A percentile compares a stretch with the other conserved stretches of the same genome.
These are phyloP conservation scores for Silurus lanzhouensis DNA, from an alignment of 2,797 vertebrate genomes.

Conservation along the genomic window DNA sequence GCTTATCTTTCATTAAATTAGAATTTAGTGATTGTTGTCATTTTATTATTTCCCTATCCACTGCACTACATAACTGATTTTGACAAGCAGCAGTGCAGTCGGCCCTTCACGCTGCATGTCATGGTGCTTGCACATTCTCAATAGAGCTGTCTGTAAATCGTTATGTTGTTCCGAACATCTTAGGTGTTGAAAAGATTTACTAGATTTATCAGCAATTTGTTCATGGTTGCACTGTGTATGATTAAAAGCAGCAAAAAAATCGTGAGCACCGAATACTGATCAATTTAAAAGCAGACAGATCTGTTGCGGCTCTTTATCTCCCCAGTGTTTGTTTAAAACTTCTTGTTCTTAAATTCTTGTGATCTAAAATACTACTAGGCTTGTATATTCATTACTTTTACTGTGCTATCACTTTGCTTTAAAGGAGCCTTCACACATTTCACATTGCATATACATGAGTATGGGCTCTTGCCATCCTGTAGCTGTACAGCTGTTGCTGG, in stretches of 20 bases:
- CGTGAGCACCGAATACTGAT: background rate
- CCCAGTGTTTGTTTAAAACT: background rate
- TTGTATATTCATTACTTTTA: background rate
- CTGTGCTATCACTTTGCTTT: background rate
- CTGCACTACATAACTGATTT: background rate
- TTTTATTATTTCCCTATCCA: background rate
- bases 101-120: background rate
- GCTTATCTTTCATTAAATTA: background rate
- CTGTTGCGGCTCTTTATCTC: background rate
- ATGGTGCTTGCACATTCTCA: background rate
- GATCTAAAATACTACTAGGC: no score
- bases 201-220: background rate
- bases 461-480: background rate
- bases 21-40: background rate
- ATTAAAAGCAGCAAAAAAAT: background rate
- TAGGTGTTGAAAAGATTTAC: background rate
- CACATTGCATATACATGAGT: background rate
- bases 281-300: background rate
- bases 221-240: background rate
- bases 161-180: background rate
- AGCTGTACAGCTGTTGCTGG: conserved; percentile 2
- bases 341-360: no score
- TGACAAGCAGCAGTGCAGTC: background rate
- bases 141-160: background rate
- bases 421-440: background rate